Evolutionary conservation across 2,888 invertebrate genomes (phyloP).

Genomic region (Unio delphinus): DNA sequence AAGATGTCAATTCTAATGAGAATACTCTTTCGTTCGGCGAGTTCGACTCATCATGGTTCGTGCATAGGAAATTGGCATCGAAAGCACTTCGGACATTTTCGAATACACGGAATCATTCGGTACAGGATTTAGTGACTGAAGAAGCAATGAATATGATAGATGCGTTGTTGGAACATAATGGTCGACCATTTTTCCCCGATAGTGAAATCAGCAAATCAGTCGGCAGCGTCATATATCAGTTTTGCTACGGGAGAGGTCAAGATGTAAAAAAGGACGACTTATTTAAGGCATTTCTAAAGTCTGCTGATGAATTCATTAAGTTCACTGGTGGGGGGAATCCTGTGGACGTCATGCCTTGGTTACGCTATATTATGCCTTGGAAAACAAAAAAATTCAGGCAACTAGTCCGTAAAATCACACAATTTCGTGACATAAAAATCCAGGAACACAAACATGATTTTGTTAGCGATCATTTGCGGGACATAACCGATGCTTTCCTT

Average conservation of each 20-base stretch:
- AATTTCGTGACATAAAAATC: not conserved
- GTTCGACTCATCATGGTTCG: constrained; percentile 10
- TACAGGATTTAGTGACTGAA: constrained; percentile 16
- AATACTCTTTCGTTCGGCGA: constrained; percentile 10
- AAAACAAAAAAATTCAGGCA: constrained; percentile 16
- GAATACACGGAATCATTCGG: constrained; percentile 14
- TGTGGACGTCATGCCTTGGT: constrained; percentile 42
- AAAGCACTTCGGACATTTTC: constrained; percentile 22
- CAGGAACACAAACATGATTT: constrained; percentile 7
- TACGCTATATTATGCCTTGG: constrained; percentile 24
- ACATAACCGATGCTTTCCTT: constrained; percentile 46
- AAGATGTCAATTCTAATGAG: constrained; percentile 5
- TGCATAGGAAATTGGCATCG: constrained; percentile 20
- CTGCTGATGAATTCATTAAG: constrained; percentile 8
- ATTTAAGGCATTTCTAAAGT: constrained; percentile 10
- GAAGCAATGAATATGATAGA: constrained; percentile 11
- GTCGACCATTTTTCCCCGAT: constrained; percentile 4
- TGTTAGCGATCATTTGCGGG: constrained; percentile 22
- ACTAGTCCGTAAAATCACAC: not conserved
- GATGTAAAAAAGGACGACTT: constrained; percentile 19
- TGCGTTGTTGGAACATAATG: not conserved
- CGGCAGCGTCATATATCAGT: constrained; percentile 31
- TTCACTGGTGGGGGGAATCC: constrained; percentile 36
- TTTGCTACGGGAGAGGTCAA: constrained; percentile 23
- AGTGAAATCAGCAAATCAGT: constrained; percentile 8